Base-by-base conservation (phyloP, 1,140 invertebrate genomes). In the Brachionus koreanus region DNA sequence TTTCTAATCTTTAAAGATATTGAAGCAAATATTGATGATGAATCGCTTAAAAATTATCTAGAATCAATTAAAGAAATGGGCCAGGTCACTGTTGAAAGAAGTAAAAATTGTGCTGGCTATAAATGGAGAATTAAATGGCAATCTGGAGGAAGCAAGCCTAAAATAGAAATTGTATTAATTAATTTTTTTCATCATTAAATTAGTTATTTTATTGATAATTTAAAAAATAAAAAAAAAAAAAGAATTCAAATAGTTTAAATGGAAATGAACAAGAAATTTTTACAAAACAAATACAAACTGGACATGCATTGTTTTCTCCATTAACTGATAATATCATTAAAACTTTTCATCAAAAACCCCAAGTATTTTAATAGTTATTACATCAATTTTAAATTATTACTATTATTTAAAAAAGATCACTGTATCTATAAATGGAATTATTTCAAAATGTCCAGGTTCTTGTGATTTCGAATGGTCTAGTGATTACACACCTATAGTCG, bases 261-360 rank as follows among this genome's bases (percentile, higher is more conserved):
- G 42, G 42, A 75, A 49, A 33, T 49, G 74, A 37, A 10, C 13
- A 10, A 6, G 6, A 39, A 61, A 72, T 76, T n/a, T 19, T 23
- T 12, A 39, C 52, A 49, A 29, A 3, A 5, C 42, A 49, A 13
- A 33, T 49, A 23, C 42, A 63, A 52, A 63, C 72, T 46, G 84
- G 83, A 25, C 23, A 74, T 63, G 42, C 82, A 42, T 67, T 84
- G 33, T 83, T 83, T 63, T 61, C 83, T 49, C 83, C 84, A 16
- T 85, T 87, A 13, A 82, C 83, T 16, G 86, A 85, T 12, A 85
- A 85, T 81, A 83, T 86, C 76, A 43, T 86, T 3, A 74, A 84
- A 57, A 86, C 85, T 12, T 25, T 81, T 9, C 83, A 86, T 61
- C 7, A 19, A n/a, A 84, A 76, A 61, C 84, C 86, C 12, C 83